Evolutionary conservation across 2,113 vertebrate species (phyloP), one percentile per base, ranked within the genome.

Genomic region (Alethe castanea): DNA sequence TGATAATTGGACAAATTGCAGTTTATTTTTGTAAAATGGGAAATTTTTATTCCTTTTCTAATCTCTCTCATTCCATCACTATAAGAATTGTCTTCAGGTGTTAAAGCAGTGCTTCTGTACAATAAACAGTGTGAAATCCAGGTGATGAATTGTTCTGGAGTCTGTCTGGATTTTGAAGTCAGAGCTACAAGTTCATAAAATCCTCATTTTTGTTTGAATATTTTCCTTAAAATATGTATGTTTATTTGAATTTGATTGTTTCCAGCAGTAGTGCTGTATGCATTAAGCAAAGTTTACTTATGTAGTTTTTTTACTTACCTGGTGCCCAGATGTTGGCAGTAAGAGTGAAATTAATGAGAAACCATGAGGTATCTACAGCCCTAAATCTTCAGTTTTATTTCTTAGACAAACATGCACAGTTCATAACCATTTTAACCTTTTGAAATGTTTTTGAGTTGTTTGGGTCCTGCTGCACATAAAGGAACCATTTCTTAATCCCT

Each of bases 361-460:
- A 20, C 6, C 5, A 6, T 28, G 23, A 61, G n/a, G 20, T 79
- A 25, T 9, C 17, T 56, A 28, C 0, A 0, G n/a, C 5, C 14
- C 59, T 77, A 28, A 60, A 57, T 76, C 26, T 82, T 82, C 52
- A 8, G 24, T 56, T 88, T 81, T 76, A 29, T 14, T 81, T 92
- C 18, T 17, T 57, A 67, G 74, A 23, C 26, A 60, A 79, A 54
- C 12, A 4, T 4, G 9, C 16, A 6, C 6, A 15, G 16, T 52
- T 67, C 13, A 7, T 69, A 48, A 83, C 16, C 2, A 14, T 35
- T 76, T 59, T 12, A 66, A 38, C 29, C 1, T 3, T 76, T 82
- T 86, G 3, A 76, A 90, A 71, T 72, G 9, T 36, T 71, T 79
- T 80, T 50, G n/a, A 28, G 12, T 69, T 78, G 19, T 77, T 89